Evolutionary conservation across 2,113 vertebrate genomes (phyloP).

Genomic region (Crotalus horridus): DNA sequence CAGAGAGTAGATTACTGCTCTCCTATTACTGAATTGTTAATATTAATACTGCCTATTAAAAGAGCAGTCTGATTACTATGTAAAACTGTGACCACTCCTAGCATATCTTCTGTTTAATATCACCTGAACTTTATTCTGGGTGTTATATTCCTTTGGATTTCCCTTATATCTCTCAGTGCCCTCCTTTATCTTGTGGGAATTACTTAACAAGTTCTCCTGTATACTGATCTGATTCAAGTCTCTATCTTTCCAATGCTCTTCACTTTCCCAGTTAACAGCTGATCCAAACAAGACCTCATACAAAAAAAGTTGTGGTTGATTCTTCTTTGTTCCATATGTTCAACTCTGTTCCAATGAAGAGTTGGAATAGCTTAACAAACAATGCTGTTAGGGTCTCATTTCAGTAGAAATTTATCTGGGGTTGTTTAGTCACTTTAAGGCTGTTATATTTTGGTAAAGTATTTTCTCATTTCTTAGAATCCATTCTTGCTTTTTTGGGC

Average conservation of each 20-base stretch:
- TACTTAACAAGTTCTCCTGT: neutral
- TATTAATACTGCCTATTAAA: neutral
- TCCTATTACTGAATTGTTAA: neutral
- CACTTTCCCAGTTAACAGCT: neutral
- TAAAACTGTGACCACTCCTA: neutral
- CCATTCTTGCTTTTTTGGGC: neutral
- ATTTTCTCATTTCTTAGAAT: neutral
- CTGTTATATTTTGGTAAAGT: neutral
- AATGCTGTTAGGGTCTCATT: neutral
- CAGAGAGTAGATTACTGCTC: neutral
- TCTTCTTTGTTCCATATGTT: neutral
- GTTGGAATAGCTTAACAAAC: neutral
- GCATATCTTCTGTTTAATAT: neutral
- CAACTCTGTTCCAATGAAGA: neutral
- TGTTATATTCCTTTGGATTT: neutral
- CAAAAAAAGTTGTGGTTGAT: neutral
- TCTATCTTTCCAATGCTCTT: neutral
- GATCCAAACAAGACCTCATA: neutral
- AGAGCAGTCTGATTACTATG: neutral
- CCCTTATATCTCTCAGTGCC: neutral
- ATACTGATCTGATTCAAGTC: neutral
- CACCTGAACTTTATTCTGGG: neutral
- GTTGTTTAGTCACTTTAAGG: neutral
- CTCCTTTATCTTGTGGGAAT: neutral
- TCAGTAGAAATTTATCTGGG: neutral